Evolutionary conservation across 2,888 invertebrate species (phyloP).

Genomic region (Galeruca laticollis): DNA sequence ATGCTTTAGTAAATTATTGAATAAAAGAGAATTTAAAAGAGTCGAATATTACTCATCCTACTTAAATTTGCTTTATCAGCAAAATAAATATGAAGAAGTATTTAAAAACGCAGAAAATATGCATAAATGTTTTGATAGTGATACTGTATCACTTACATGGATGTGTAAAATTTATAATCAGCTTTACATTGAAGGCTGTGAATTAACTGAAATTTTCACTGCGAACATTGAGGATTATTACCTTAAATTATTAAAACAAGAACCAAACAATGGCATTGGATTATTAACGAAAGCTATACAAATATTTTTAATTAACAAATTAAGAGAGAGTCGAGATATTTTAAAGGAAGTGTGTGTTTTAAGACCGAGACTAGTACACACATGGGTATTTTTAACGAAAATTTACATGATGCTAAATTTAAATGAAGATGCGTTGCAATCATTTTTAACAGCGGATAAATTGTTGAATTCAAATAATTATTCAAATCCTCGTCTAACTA

Average conservation of each 20-base stretch:
- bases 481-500: constrained; percentile 55
- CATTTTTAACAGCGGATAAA: constrained; percentile 63
- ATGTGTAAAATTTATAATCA: constrained; percentile 74
- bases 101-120: constrained; percentile 68
- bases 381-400: constrained; percentile 68
- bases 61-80: constrained; percentile 67
- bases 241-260: constrained; percentile 69
- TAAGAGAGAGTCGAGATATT: constrained; percentile 70
- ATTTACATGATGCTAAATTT: constrained; percentile 69
- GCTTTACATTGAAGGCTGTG: constrained; percentile 57
- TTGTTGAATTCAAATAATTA: constrained; percentile 58
- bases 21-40: constrained; percentile 20
- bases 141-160: constrained; percentile 72
- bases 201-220: constrained; percentile 42
- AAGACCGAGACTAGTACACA: constrained; percentile 66
- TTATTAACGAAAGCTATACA: constrained; percentile 73
- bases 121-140: constrained; percentile 67
- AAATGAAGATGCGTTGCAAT: constrained; percentile 67
- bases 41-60: constrained; percentile 64
- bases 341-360: constrained; percentile 64
- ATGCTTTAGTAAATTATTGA: constrained; percentile 55
- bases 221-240: constrained; percentile 61
- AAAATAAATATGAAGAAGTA: constrained; percentile 65
- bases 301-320: constrained; percentile 68
- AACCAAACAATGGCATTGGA: constrained; percentile 73